Evolutionary conservation across 2,113 vertebrate genomes (phyloP), one percentile per base, ranked within the genome.

Genomic region (Grus americana): DNA sequence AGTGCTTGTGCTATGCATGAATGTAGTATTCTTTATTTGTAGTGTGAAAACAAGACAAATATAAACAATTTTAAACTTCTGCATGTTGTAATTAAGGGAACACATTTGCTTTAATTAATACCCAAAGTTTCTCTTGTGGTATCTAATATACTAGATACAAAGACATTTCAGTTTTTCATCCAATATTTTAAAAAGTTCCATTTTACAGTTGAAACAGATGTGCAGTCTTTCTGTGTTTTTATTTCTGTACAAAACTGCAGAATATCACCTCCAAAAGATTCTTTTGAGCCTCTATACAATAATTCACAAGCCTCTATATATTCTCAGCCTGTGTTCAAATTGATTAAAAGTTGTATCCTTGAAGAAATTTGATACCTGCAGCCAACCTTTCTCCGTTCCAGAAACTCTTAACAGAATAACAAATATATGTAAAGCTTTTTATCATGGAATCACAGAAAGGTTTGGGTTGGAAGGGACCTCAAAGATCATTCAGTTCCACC

Each of bases 221-320:
- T 3, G 3, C 2, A 0, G 2, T 30, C 11, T n/a, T 50, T 78
- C 40, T 78, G 4, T 34, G 29, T 0, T 66, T 90, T 84, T 52
- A 21, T 63, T 90, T 67, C 29, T 68, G 9, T 49, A 40, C 6
- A 79, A 27, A 73, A 58, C 10, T 40, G 9, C 12, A 27, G 22
- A 81, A 4, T 63, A 62, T 84, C 24, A 40, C 32, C 30, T 76
- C 10, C 42, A 65, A 85, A 62, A 18, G 1, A 61, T 42, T 75
- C 29, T 71, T 88, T 76, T 61, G 34, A 92, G 16, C 4, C 5
- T 70, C 79, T 75, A 46, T 24, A 44, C 30, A 78, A n/a, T 65
- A 40, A 67, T 72, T 71, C 22, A 62, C 12, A 93, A 50, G 19
- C 13, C 16, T 54, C 57, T 54, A 4, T 61, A 29, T 71, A 58